Evolutionary conservation across 2,797 vertebrate genomes (phyloP), one percentile per base, ranked within the genome.

Genomic region (Halcyon badia): DNA sequence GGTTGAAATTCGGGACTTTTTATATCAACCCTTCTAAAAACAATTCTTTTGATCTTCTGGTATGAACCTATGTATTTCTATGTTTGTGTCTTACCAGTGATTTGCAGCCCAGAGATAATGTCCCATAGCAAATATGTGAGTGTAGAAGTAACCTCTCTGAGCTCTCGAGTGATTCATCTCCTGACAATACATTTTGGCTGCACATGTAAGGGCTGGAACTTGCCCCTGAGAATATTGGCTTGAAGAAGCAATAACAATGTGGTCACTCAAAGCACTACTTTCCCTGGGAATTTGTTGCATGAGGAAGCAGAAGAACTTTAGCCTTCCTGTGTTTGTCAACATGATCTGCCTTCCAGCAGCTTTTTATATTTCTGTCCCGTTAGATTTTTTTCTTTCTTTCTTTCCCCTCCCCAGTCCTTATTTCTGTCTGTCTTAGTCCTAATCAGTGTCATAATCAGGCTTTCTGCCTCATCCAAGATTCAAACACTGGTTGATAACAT

Each of bases 201-300:
- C 37, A 75, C 68, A 64, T 94, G 75, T 87, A 69, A 96, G 76
- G 79, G 80, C 78, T 91, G 83, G 75, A 92, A 92, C 28, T 93
- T 83, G 57, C 89, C 75, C 87, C 89, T 83, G 87, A 94, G 90
- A 92, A 71, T 85, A 61, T 69, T 91, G 92, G 81, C 91, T 96
- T 64, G 58, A 87, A 92, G 81, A 78, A 85, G 72, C 61, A 95
- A 62, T 91, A 92, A 96, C 86, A 85, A 61, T 72, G n/a, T 0
- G 71, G 68, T 89, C 93, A 90, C 68, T 95, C 69, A 90, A 93
- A 93, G 61, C 61, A 68, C 51, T 75, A 4, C 72, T 85, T 95
- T 85, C 68, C 82, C 60, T 96, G 83, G 81, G 94, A 95, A 85
- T 91, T 92, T 89, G 31, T 77, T 92, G 35, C 46, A 81, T 52